Conservation (phyloP, 1,140 invertebrate species). For the Lasaia peninsularis region DNA sequence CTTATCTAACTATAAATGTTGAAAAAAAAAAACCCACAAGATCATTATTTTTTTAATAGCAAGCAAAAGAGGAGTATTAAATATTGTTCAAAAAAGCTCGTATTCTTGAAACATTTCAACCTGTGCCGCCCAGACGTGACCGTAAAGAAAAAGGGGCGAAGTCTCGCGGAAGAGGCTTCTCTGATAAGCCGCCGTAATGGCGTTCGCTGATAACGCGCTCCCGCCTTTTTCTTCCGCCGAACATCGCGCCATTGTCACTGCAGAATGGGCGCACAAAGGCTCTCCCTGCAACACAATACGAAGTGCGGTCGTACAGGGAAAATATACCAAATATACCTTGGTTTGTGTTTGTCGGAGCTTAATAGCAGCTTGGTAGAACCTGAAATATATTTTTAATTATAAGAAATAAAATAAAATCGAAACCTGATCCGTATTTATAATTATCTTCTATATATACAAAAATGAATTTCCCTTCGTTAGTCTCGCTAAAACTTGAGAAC, state of each 20-base stretch:
- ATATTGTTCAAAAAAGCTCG: conserved; percentile 37
- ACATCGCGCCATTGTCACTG: conserved; percentile 56
- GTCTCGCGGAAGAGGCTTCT: conserved; percentile 58
- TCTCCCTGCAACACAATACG: conserved; percentile 37
- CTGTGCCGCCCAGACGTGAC: conserved; percentile 65
- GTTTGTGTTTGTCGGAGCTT: background rate
- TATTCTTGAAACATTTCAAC: conserved; percentile 47
- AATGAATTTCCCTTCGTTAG: too few species aligned
- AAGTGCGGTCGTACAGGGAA: conserved; percentile 9
- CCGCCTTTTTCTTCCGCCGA: conserved; percentile 74
- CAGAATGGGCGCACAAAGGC: conserved; percentile 61
- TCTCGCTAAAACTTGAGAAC: too few species aligned
- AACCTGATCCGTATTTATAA: too few species aligned
- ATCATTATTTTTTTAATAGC: background rate
- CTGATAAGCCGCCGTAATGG: conserved; percentile 77
- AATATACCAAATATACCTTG: conserved; percentile 15
- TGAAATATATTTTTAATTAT: too few species aligned
- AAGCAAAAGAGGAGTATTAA: background rate
- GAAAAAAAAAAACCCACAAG: too few species aligned
- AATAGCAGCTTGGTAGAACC: too few species aligned
- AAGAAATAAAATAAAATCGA: too few species aligned
- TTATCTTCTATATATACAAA: too few species aligned
- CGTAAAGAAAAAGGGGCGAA: conserved; percentile 70
- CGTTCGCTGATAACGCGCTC: conserved; percentile 61
- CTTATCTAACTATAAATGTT: too few species aligned